Percentiles rank a stretch among this genome's conserved stretches.
Conservation (phyloP, 1,140 invertebrate species). For the Whitmania pigra region DNA sequence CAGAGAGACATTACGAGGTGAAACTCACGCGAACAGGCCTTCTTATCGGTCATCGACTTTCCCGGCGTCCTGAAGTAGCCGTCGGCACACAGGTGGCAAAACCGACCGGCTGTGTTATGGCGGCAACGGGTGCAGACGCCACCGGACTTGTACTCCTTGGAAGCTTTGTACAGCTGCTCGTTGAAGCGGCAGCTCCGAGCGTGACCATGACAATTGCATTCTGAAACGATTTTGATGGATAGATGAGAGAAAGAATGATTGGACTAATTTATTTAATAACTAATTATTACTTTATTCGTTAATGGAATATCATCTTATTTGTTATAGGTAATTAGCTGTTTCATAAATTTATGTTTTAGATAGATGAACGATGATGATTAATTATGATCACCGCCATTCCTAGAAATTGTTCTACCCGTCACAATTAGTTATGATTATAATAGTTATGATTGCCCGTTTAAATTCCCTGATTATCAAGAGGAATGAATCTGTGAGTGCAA, state of each 20-base stretch:
- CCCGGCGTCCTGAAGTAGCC: constrained; percentile 83
- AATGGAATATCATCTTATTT: too few species aligned
- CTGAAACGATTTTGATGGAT: constrained; percentile 49
- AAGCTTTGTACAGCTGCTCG: constrained; percentile 92
- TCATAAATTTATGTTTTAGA: too few species aligned
- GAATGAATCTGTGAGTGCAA: too few species aligned
- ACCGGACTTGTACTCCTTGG: constrained; percentile 70
- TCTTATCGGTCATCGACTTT: constrained; percentile 81
- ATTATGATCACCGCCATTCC: too few species aligned
- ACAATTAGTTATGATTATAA: too few species aligned
- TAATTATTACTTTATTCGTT: too few species aligned
- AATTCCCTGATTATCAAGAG: too few species aligned
- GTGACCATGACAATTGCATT: constrained; percentile 94
- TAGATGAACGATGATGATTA: too few species aligned
- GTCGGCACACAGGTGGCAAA: constrained; percentile 90
- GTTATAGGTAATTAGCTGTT: too few species aligned
- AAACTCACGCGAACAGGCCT: constrained; percentile 55
- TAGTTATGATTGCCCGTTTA: too few species aligned
- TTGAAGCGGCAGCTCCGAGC: constrained; percentile 90
- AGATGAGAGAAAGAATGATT: constrained; percentile 6
- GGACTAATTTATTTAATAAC: not conserved
- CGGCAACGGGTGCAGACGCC: constrained; percentile 90
- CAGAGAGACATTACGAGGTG: too few species aligned
- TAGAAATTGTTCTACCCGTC: too few species aligned
- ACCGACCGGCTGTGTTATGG: constrained; percentile 92